These are phyloP conservation scores for Piprites chloris DNA, from an alignment of 2,113 vertebrate genomes.

Conservation along the genomic window DNA sequence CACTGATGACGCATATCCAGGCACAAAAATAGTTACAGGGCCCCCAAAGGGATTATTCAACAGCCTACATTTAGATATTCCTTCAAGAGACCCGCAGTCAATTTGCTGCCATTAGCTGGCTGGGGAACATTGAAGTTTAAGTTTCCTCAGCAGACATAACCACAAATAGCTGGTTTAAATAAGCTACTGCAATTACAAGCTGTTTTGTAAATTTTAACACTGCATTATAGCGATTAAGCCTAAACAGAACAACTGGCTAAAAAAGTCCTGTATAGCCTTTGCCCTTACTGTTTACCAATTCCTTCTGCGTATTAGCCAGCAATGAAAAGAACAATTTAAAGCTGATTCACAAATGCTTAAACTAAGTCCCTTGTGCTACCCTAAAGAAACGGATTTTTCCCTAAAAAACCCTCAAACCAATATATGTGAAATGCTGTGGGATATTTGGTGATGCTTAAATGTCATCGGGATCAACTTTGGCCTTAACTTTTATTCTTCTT, in stretches of 20 bases:
- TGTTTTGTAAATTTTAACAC: constrained; percentile 66
- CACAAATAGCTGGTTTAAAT: constrained; percentile 75
- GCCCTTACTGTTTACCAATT: background rate
- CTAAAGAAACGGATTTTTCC: background rate
- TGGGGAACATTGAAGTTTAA: constrained; percentile 72
- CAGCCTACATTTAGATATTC: constrained; percentile 90
- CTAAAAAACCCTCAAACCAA: background rate
- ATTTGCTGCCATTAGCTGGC: constrained; percentile 64
- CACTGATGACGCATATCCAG: constrained; percentile 99
- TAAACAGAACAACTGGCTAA: constrained; percentile 36
- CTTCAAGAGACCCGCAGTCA: constrained; percentile 83
- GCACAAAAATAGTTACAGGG: constrained; percentile 98
- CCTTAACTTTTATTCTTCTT: background rate
- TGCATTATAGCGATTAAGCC: constrained; percentile 37
- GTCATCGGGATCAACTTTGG: background rate
- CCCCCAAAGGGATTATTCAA: constrained; percentile 90
- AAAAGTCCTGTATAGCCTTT: constrained; percentile 32
- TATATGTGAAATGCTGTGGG: background rate
- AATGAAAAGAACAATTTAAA: constrained; percentile 3
- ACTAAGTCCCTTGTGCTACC: background rate
- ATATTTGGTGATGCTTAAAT: background rate
- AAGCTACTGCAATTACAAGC: constrained; percentile 63
- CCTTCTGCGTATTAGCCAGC: background rate
- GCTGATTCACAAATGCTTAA: background rate
- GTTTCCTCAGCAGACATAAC: constrained; percentile 74